Conservation (phyloP, 2,888 invertebrate genomes). For the Lithosia quadra region DNA sequence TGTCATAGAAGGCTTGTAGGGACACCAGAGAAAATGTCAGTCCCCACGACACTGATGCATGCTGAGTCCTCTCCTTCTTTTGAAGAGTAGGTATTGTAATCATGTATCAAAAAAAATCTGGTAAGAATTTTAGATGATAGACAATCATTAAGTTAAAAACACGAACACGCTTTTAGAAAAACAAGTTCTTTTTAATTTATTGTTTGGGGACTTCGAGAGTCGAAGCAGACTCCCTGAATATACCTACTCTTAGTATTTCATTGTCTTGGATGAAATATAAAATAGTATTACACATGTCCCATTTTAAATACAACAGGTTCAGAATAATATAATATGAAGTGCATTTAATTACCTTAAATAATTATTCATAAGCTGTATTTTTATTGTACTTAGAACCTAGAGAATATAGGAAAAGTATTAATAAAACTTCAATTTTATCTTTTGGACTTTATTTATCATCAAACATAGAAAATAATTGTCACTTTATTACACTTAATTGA, state of each 20-base stretch:
- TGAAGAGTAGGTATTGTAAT: too few relatives aligned
- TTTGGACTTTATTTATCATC: constrained; percentile 51
- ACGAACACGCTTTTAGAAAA: background rate
- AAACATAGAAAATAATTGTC: constrained; percentile 57
- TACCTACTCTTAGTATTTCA: background rate
- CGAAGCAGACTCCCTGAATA: background rate
- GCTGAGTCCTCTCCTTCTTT: too few relatives aligned
- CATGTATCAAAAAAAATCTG: too few relatives aligned
- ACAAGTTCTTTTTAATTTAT: background rate
- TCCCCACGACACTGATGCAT: too few relatives aligned
- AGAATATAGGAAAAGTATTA: background rate
- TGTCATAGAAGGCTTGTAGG: too few relatives aligned
- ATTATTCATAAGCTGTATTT: background rate
- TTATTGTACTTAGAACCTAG: background rate
- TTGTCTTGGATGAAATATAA: background rate
- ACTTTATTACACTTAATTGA: constrained; percentile 61
- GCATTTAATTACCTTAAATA: too few relatives aligned
- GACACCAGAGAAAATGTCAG: too few relatives aligned
- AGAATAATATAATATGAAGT: too few relatives aligned
- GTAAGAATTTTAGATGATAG: too few relatives aligned
- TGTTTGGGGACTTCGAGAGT: background rate
- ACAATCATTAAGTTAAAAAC: too few relatives aligned
- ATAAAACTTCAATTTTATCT: constrained; percentile 36
- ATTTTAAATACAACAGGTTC: background rate
- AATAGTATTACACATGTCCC: too few relatives aligned